A percentile compares a stretch with the other conserved stretches of the same genome.
phyloP scores from a whole-genome alignment of 2,113 vertebrate genomes.

The Oxyruncus cristatus region DNA sequence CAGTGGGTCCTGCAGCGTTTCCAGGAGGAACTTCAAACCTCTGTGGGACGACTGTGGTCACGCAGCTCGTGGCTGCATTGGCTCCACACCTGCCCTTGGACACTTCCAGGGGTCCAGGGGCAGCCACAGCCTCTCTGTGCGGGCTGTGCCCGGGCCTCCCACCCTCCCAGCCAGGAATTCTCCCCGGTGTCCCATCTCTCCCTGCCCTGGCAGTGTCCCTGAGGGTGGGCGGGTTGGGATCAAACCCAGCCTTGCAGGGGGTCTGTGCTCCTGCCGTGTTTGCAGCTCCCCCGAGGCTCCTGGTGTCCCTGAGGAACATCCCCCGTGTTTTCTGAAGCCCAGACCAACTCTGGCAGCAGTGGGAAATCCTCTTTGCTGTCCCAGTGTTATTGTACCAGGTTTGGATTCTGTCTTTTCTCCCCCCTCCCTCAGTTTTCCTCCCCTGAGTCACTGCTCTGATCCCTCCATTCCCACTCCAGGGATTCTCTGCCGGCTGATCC shows the following conservation, averaged over 20 bases:
- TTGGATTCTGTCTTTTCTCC: neutral
- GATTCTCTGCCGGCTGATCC: neutral
- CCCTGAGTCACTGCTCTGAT: neutral
- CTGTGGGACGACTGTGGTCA: neutral
- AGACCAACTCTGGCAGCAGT: neutral
- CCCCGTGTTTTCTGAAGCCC: neutral
- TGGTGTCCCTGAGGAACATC: neutral
- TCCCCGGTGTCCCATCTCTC: accelerated
- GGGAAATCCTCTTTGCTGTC: neutral
- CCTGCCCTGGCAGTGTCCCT: neutral
- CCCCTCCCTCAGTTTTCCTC: neutral
- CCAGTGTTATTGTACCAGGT: neutral
- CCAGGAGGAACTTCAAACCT: neutral
- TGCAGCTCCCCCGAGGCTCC: neutral
- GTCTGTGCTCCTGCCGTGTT: neutral
- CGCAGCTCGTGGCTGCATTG: neutral
- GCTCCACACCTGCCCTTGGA: neutral
- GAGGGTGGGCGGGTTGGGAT: neutral
- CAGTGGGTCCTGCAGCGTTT: neutral
- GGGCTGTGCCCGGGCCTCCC: neutral
- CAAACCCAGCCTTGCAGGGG: neutral
- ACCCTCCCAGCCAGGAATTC: neutral
- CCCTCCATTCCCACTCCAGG: accelerated
- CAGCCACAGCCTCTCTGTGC: neutral
- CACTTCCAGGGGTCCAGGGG: neutral